phyloP scores from a whole-genome alignment of 1,140 invertebrate genomes.

The Eubasilissa regina region DNA sequence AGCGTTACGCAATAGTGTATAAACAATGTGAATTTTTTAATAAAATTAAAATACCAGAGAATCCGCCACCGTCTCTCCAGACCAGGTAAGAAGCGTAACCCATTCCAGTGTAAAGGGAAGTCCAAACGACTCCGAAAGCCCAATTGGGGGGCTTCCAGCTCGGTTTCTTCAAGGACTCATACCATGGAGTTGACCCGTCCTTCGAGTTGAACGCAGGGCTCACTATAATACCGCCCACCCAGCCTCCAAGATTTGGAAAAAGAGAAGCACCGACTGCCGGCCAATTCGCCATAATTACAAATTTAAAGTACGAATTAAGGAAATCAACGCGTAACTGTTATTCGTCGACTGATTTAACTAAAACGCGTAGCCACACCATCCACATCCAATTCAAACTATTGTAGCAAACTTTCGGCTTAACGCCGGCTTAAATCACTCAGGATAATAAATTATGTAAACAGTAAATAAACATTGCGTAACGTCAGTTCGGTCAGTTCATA shows the following conservation, averaged over 20 bases:
- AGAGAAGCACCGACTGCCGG: conserved; percentile 66
- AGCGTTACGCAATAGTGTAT: no score
- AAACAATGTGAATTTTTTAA: no score
- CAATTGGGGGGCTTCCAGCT: conserved; percentile 86
- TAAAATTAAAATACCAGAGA: conserved; percentile 68
- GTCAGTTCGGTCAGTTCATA: no score
- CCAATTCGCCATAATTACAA: conserved; percentile 64
- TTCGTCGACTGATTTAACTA: no score
- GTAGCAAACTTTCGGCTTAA: no score
- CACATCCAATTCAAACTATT: no score
- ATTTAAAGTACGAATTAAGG: neutral
- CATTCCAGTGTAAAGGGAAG: conserved; percentile 84
- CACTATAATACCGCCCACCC: conserved; percentile 65
- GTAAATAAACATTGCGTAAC: no score
- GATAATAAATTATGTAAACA: no score
- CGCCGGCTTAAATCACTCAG: no score
- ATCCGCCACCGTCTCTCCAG: conserved; percentile 83
- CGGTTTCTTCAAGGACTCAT: conserved; percentile 81
- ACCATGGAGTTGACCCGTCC: conserved; percentile 66
- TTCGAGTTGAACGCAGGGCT: conserved; percentile 62
- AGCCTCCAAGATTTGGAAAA: conserved; percentile 69
- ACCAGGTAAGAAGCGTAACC: conserved; percentile 91
- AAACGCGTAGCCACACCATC: no score
- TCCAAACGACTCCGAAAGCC: conserved; percentile 88
- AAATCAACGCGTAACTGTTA: no score